Evolutionary conservation across 2,113 vertebrate species (phyloP).

Genomic region (Cyprinodon brontotheroides): DNA sequence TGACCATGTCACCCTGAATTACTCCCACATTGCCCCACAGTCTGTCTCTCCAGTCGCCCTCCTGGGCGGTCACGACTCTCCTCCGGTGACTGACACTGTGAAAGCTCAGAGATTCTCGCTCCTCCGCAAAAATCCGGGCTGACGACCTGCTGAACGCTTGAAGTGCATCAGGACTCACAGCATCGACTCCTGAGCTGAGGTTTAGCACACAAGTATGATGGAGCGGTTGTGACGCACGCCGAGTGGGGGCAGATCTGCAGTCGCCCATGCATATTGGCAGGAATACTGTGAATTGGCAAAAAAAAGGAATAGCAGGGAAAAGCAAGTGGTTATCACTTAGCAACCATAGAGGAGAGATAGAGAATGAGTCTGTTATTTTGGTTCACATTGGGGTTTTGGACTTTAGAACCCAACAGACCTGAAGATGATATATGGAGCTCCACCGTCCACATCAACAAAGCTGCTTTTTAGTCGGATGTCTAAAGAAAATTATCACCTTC

Average conservation of each 20-base stretch:
- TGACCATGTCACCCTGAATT: slow-evolving; percentile 24
- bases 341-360: slow-evolving; percentile 52
- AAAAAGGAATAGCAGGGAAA: slow-evolving; percentile 32
- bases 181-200: slow-evolving; percentile 51
- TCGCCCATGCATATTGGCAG: slow-evolving; percentile 25
- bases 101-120: slow-evolving; percentile 29
- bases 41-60: slow-evolving; percentile 18
- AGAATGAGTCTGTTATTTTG: slow-evolving; percentile 20
- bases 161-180: slow-evolving; percentile 52
- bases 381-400: slow-evolving; percentile 23
- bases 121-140: slow-evolving; percentile 24
- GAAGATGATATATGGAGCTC: neutral
- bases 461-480: slow-evolving; percentile 7
- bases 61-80: slow-evolving; percentile 31
- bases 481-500: slow-evolving; percentile 9
- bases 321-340: slow-evolving; percentile 51
- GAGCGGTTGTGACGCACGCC: slow-evolving; percentile 36
- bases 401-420: slow-evolving; percentile 21
- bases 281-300: slow-evolving; percentile 35
- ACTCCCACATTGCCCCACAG: slow-evolving; percentile 5
- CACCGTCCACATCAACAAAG: slow-evolving; percentile 13
- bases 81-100: slow-evolving; percentile 27
- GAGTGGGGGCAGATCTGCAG: slow-evolving; percentile 16
- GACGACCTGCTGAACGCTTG: slow-evolving; percentile 9
- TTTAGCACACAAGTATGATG: slow-evolving; percentile 65